Conservation (phyloP, 1,140 invertebrate genomes). For the Dufourea novaeangliae region DNA sequence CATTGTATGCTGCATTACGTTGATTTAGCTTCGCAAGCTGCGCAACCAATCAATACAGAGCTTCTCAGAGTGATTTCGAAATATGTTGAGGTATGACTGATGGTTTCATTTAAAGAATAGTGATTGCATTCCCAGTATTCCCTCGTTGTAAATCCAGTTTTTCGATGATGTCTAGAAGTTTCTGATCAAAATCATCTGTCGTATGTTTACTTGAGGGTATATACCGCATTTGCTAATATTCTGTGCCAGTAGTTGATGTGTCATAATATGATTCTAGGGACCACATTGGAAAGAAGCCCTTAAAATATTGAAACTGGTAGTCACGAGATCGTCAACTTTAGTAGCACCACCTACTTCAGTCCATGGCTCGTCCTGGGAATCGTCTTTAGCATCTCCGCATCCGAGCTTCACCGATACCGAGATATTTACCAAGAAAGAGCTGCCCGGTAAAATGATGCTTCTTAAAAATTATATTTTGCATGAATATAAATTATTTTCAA, state of each 20-base stretch:
- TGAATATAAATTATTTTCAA: conserved; percentile 40
- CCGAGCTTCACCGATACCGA: conserved; percentile 89
- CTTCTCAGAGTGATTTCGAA: conserved; percentile 95
- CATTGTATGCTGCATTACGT: conserved; percentile 98
- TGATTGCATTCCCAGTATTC: not conserved
- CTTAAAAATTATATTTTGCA: conserved; percentile 31
- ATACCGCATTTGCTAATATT: not conserved
- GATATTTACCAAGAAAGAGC: conserved; percentile 89
- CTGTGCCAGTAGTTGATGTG: not conserved
- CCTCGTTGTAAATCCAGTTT: not conserved
- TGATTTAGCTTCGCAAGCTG: conserved; percentile 91
- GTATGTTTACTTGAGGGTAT: not conserved
- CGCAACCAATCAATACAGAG: conserved; percentile 95
- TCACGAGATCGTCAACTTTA: conserved; percentile 94
- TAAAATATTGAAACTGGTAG: conserved; percentile 97
- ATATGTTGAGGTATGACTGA: conserved; percentile 91
- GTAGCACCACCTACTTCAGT: conserved; percentile 86
- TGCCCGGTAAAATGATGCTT: conserved; percentile 84
- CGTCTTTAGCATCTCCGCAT: conserved; percentile 82
- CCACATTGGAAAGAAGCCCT: conserved; percentile 97
- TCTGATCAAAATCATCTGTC: not conserved
- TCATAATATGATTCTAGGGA: conserved; percentile 82
- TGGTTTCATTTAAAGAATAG: conserved; percentile 27
- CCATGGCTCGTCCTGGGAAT: conserved; percentile 83
- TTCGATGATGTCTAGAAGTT: not conserved